Conservation (phyloP, 2,113 vertebrate genomes). For the Pseudois nayaur region DNA sequence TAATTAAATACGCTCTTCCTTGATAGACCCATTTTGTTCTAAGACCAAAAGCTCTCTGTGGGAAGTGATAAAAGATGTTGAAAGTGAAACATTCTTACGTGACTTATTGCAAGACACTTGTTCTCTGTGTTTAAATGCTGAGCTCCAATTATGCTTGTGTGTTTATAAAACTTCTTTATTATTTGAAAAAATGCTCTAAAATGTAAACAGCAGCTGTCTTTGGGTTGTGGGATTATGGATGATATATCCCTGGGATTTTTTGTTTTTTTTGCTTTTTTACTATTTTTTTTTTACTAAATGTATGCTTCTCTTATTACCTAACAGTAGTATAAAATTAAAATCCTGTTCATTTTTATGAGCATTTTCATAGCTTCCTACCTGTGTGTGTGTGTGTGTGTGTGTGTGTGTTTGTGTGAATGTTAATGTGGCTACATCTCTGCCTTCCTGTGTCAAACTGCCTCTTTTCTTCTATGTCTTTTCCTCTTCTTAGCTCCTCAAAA, state of each 20-base stretch:
- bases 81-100: slow-evolving; percentile 20
- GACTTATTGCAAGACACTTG: not conserved
- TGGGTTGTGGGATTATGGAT: not conserved
- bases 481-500: not conserved
- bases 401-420: not conserved
- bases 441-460: not conserved
- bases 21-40: not conserved
- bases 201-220: slow-evolving; percentile 12
- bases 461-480: not conserved
- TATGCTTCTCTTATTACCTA: not conserved
- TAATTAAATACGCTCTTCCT: not conserved
- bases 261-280: not conserved
- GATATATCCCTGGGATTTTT: not conserved
- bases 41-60: not conserved
- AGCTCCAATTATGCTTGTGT: not conserved
- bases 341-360: not conserved
- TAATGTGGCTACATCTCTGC: not conserved
- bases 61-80: not conserved
- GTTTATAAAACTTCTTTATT: slow-evolving; percentile 14
- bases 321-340: slow-evolving; percentile 1
- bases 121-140: not conserved
- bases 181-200: slow-evolving; percentile 26
- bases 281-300: not conserved
- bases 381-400: not conserved
- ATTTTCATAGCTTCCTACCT: not conserved